Evolutionary conservation across 2,113 vertebrate species (phyloP), one percentile per base, ranked within the genome.

Genomic region (Butorides virescens): DNA sequence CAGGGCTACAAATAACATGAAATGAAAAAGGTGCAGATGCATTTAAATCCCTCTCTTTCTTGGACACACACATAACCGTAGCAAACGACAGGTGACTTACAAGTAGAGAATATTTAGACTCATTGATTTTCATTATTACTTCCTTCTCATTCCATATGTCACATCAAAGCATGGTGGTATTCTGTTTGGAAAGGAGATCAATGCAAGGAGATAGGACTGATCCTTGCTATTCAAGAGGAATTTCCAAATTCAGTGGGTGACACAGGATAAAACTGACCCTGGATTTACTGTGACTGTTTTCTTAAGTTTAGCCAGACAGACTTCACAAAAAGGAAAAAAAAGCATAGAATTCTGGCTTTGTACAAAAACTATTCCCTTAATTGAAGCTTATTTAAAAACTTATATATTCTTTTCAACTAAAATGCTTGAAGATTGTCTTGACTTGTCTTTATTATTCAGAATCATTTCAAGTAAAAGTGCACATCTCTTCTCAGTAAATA

Each of bases 71-170:
- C 25, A 42, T 27, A 79, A 79, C 46, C 58, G 23, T 5, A 87
- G 92, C 3, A 7, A 83, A 88, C n/a, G 20, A 97, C 95, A 97
- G 97, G 96, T 95, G 94, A 95, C 95, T 94, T 97, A 92, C 72
- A 90, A 95, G 94, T 86, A 73, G 94, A 95, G 97, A 97, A 95
- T 97, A 96, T 98, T 97, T 97, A 97, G 96, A 97, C 92, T 92
- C 94, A 98, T 97, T 98, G 98, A 98, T 98, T 98, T 98, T 96
- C 95, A 78, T 97, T 97, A 97, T 97, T 97, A 93, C 95, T 97
- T 96, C 96, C 95, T 98, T 98, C 97, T 98, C 85, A 90, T 98
- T 97, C 97, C 95, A 85, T 96, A 97, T 97, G 96, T 97, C 97
- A 96, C 97, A 97, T 97, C 97, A 98, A 98, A 97, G 96, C 53